phyloP scores from a whole-genome alignment of 2,888 invertebrate genomes.

The Plagiodera versicolora region DNA sequence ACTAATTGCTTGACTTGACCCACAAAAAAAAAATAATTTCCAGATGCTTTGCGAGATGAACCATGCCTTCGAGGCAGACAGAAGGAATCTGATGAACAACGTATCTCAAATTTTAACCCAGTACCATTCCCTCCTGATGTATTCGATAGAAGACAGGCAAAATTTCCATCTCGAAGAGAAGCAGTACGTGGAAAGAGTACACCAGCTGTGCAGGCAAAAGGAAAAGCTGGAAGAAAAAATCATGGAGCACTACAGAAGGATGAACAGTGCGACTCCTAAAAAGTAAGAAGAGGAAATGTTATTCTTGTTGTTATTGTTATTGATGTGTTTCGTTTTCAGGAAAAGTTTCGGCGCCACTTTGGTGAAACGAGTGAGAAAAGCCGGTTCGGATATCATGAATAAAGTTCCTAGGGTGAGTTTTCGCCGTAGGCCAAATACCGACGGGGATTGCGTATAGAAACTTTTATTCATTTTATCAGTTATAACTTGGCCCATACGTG shows the following conservation, averaged over 20 bases:
- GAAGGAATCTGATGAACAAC: conserved; percentile 89
- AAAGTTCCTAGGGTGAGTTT: conserved; percentile 71
- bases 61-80: conserved; percentile 84
- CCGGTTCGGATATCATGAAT: conserved; percentile 83
- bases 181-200: conserved; percentile 88
- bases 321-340: conserved; percentile 54
- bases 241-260: conserved; percentile 94
- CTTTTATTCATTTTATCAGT: no score
- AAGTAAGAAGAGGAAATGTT: conserved; percentile 66
- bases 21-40: conserved; percentile 30
- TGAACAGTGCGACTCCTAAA: conserved; percentile 86
- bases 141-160: conserved; percentile 93
- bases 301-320: neutral
- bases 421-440: no score
- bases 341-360: conserved; percentile 87
- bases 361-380: conserved; percentile 82
- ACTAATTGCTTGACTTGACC: no score
- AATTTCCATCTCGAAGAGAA: conserved; percentile 95
- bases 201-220: conserved; percentile 89
- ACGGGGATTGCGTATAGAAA: no score
- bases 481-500: no score
- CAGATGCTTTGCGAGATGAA: conserved; percentile 88
- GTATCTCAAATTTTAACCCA: conserved; percentile 86
- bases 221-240: conserved; percentile 98
- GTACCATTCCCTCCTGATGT: conserved; percentile 90